These are phyloP conservation scores for Danio jaintianensis DNA, from an alignment of 2,797 vertebrate species.

Conservation along the genomic window DNA sequence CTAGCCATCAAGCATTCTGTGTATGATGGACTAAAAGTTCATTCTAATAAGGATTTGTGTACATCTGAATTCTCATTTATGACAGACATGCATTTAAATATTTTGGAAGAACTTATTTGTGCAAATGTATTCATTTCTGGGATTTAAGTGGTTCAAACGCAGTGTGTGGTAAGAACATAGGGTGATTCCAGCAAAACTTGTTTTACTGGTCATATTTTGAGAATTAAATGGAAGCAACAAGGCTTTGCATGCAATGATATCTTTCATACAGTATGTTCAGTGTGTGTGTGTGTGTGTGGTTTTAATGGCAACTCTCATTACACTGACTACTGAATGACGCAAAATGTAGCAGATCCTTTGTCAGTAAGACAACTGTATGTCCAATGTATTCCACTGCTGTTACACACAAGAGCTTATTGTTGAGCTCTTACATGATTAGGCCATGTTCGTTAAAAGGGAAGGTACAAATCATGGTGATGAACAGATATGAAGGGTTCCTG, in stretches of 20 bases:
- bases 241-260: slow-evolving; percentile 8
- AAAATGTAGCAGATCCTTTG: not conserved
- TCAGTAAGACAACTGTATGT: not conserved
- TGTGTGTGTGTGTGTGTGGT: not conserved
- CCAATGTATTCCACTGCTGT: not conserved
- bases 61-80: not conserved
- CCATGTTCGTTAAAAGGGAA: not conserved
- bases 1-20: not conserved
- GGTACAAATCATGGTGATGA: not conserved
- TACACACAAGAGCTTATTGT: not conserved
- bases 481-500: slow-evolving; percentile 7
- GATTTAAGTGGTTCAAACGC: not conserved
- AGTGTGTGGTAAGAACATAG: not conserved
- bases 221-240: not conserved
- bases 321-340: not conserved
- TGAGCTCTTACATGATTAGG: not conserved
- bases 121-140: not conserved
- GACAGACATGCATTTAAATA: not conserved
- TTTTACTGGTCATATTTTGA: slow-evolving; percentile 31
- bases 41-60: not conserved
- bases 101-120: not conserved
- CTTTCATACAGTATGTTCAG: not conserved
- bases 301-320: not conserved
- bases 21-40: not conserved
- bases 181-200: slow-evolving; percentile 26